Evolutionary conservation across 2,888 invertebrate species (phyloP).

Genomic region (Podotricha telesiphe): DNA sequence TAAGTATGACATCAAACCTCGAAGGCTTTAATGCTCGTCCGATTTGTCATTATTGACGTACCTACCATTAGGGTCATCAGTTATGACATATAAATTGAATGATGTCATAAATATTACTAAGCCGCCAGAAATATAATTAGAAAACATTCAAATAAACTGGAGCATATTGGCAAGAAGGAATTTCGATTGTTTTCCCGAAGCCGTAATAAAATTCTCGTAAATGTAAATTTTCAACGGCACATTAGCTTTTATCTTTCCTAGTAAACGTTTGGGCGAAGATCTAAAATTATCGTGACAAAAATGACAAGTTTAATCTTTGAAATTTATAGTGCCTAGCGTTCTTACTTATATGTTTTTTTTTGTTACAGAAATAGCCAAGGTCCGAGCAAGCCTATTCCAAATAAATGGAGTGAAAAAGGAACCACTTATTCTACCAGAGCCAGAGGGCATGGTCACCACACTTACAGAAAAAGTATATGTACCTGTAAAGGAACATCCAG

Average conservation of each 20-base stretch:
- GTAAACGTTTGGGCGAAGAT: slow-evolving; percentile 61
- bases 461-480: slow-evolving; percentile 99
- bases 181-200: slow-evolving; percentile 43
- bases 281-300: slow-evolving; percentile 61
- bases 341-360: slow-evolving; percentile 54
- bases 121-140: slow-evolving; percentile 15
- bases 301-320: slow-evolving; percentile 60
- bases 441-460: slow-evolving; percentile 94
- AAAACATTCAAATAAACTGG: slow-evolving; percentile 18
- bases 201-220: slow-evolving; percentile 45
- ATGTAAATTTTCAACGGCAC: slow-evolving; percentile 53
- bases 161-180: slow-evolving; percentile 26
- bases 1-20: slow-evolving; percentile 54
- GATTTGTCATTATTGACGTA: slow-evolving; percentile 55
- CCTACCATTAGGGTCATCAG: slow-evolving; percentile 55
- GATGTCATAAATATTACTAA: slow-evolving; percentile 57
- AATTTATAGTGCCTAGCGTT: slow-evolving; percentile 62
- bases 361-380: slow-evolving; percentile 98
- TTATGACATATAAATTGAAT: slow-evolving; percentile 53
- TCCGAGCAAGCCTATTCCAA: slow-evolving; percentile 98
- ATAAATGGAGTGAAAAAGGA: slow-evolving; percentile 98
- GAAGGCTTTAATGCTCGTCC: slow-evolving; percentile 41
- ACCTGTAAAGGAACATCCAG: slow-evolving; percentile 99
- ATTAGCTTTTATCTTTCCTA: slow-evolving; percentile 64
- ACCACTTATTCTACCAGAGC: slow-evolving; percentile 94